Conservation (phyloP, 1,140 invertebrate species). For the Sipha flava region DNA sequence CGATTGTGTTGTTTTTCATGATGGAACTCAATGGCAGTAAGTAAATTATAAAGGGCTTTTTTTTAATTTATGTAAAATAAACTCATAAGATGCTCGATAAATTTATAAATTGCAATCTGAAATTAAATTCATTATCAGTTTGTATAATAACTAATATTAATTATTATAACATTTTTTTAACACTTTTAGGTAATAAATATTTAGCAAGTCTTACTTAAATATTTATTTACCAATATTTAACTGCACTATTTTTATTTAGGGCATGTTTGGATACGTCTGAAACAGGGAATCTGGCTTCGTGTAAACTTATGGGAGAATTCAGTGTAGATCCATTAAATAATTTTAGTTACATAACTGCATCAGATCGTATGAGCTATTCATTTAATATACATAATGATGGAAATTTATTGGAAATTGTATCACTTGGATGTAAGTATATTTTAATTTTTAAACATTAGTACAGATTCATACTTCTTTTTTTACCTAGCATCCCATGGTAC, state of each 20-base stretch:
- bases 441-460: not conserved
- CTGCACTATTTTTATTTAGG: constrained; percentile 44
- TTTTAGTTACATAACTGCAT: constrained; percentile 62
- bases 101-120: no score
- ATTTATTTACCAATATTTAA: not conserved
- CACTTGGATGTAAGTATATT: constrained; percentile 74
- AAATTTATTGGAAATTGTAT: constrained; percentile 84
- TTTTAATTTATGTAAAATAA: not conserved
- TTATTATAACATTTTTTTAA: no score
- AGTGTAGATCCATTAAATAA: constrained; percentile 59
- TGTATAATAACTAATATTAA: no score
- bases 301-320: constrained; percentile 76
- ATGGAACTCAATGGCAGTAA: constrained; percentile 70
- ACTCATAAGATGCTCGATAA: no score
- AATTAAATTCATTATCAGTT: no score
- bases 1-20: constrained; percentile 88
- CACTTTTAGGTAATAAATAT: no score
- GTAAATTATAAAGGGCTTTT: no score
- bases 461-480: constrained; percentile 26
- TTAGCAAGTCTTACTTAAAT: no score
- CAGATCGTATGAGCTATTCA: constrained; percentile 78
- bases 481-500: constrained; percentile 89
- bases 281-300: constrained; percentile 65
- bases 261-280: constrained; percentile 82
- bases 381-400: constrained; percentile 92